Percentiles rank a stretch among this genome's conserved stretches.
These are phyloP conservation scores for Pectinophora gossypiella DNA, from an alignment of 1,140 invertebrate genomes.

Conservation along the genomic window DNA sequence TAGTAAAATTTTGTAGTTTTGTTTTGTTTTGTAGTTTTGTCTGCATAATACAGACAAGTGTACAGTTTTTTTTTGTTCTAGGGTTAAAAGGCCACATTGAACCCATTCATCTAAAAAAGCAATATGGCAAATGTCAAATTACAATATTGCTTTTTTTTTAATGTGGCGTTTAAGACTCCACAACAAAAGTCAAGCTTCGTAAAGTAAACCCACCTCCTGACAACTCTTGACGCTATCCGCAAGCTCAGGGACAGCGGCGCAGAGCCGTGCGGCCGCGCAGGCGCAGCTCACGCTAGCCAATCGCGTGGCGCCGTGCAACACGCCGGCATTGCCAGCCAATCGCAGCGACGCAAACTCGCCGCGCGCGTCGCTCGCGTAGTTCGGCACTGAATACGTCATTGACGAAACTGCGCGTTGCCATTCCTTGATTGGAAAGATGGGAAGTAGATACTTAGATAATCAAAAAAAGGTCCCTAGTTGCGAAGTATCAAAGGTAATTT, in stretches of 20 bases:
- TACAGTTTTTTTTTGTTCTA: too few species aligned
- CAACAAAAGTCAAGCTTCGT: not conserved
- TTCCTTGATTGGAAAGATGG: conserved; percentile 25
- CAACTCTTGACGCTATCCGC: conserved; percentile 45
- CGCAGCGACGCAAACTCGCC: conserved; percentile 17
- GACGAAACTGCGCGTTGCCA: conserved; percentile 51
- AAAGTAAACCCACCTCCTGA: conserved; percentile 50
- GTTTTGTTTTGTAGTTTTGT: too few species aligned
- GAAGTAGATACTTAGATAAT: too few species aligned
- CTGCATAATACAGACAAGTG: too few species aligned
- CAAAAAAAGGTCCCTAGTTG: too few species aligned
- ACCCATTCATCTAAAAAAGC: too few species aligned
- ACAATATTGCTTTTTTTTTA: too few species aligned
- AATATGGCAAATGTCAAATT: too few species aligned
- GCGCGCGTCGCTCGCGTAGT: not conserved
- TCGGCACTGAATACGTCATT: conserved; percentile 24
- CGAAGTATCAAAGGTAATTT: too few species aligned
- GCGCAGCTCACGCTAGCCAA: conserved; percentile 58
- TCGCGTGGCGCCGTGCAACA: conserved; percentile 54
- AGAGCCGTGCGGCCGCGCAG: conserved; percentile 54
- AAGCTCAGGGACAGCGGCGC: conserved; percentile 41
- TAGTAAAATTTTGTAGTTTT: too few species aligned
- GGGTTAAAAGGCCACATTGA: too few species aligned
- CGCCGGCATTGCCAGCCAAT: conserved; percentile 44
- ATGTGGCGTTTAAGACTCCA: too few species aligned